Base-by-base conservation (phyloP, 2,797 vertebrate genomes). In the Peromyscus eremicus region DNA sequence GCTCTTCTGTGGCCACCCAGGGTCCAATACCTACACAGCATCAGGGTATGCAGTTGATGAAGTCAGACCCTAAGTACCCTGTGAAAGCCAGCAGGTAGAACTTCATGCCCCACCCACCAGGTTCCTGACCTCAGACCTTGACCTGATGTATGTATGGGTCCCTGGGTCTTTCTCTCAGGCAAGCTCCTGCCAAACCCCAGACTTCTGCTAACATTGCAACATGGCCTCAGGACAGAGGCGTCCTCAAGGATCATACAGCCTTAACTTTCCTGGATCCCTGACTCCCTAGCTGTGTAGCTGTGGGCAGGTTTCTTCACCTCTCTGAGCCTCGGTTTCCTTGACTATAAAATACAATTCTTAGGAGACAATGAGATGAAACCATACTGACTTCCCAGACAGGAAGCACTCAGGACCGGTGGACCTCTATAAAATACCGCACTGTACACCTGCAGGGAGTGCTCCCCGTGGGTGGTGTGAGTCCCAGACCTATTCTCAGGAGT, bases 41-140 rank as follows among this genome's bases (percentile, higher is more conserved):
- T 73, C 68, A 23, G 43, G 70, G 93, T 11, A 70, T 0, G 0
- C 5, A 25, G 32, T 68, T 6, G 10, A 73, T 10, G 17, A 14
- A 0, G 0, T 21, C 37, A 62, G 5, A 34, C 14, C 29, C 70
- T 14, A 52, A 73, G n/a, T 82, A 73, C 77, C 32, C 62, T 57
- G 46, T 16, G 5, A 55, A 6, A 34, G 82, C 21, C 29, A 76
- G n/a, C 40, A 37, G n/a, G 11, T 27, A 75, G 75, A 81, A 21
- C 21, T 7, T 76, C 55, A 89, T 34, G 0, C 11, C 0, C 0
- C 34, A 0, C 13, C 0, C 0, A 29, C 77, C 23, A 23, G 21
- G 2, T 17, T 34, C 17, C 49, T 75, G 46, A 75, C 29, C 37
- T 73, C 88, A 0, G 0, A 7, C 43, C 29, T 60, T 75, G 76